A percentile compares a stretch with the other conserved stretches of the same genome.
These are phyloP conservation scores for Ectropis crepuscularia DNA, from an alignment of 2,888 invertebrate genomes.

Conservation along the genomic window DNA sequence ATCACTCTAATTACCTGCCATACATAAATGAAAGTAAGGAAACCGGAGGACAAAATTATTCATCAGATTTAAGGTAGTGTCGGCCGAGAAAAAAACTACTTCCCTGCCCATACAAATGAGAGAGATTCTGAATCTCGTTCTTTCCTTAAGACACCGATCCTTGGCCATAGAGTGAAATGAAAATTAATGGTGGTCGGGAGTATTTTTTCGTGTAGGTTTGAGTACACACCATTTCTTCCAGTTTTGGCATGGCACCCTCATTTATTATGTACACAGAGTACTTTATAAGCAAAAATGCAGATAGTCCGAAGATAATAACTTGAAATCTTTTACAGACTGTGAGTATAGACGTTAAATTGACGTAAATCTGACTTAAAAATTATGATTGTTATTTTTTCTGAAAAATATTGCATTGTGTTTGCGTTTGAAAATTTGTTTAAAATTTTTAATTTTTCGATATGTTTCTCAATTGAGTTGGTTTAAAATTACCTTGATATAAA, in stretches of 20 bases:
- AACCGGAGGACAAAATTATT: constrained; percentile 32
- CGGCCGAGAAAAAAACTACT: constrained; percentile 43
- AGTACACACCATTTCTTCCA: constrained; percentile 82
- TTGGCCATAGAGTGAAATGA: constrained; percentile 78
- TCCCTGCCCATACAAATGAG: constrained; percentile 47
- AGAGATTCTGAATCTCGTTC: constrained; percentile 48
- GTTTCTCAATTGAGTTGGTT: too few relatives aligned
- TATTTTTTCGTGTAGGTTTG: constrained; percentile 84
- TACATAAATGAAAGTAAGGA: constrained; percentile 9
- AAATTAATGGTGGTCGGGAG: constrained; percentile 80
- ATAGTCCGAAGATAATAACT: constrained; percentile 52
- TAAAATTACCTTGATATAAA: too few relatives aligned
- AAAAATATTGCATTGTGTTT: too few relatives aligned
- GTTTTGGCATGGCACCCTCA: constrained; percentile 78
- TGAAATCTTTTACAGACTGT: constrained; percentile 23
- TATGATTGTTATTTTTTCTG: too few relatives aligned
- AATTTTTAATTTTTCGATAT: too few relatives aligned
- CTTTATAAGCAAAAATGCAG: constrained; percentile 67
- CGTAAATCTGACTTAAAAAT: constrained; percentile 49
- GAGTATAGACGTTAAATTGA: constrained; percentile 37
- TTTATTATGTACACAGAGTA: constrained; percentile 78
- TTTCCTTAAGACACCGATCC: constrained; percentile 76
- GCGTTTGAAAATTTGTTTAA: too few relatives aligned
- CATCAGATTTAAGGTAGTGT: constrained; percentile 44
- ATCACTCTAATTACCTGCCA: constrained; percentile 14